Base-by-base conservation (phyloP, 2,888 invertebrate genomes). In the Yponomeuta evonymella region DNA sequence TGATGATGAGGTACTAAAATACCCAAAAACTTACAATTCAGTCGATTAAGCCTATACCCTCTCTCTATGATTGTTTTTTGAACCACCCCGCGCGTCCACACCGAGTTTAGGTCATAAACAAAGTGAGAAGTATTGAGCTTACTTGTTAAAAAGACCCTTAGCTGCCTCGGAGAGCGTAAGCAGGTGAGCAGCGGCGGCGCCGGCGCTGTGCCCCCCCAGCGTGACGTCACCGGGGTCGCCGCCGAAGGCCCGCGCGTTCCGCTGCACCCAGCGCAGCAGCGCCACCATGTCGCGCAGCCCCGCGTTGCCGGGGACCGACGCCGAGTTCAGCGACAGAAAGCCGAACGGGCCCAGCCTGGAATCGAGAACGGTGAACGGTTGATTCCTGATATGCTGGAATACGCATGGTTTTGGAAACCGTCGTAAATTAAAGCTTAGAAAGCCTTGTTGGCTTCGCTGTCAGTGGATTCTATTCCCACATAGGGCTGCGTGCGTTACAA, bases 161-260 rank as follows among this genome's bases (percentile, higher is more conserved):
- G 88, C 79, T 2, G 84, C 81, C n/a, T 81, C 77, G 0, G 88
- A 84, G 65, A 92, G 73, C 0, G 87, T 79, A 1, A 91, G 79
- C 48, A 91, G 70, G 72, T 92, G 91, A 1, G 83, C 84, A 5
- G 82, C 72, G 12, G 75, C 74, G 2, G 87, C 85, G 5, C 92
- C 91, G 6, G 90, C 89, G 79, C 92, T 92, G 75, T 92, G 90
- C 0, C 92, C 92, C 36, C 79, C 88, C 9, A 92, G 72, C 0
- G 92, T 92, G 71, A 92, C 84, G 71, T 86, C 79, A 58, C 80
- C 74, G 2, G 89, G 87, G 76, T 92, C 82, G 12, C 91, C 92
- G 2, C 92, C 91, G 73, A 92, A 92, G 23, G 74, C 70, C 0
- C 73, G 73, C 8, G 87, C 89, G 75, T 92, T 92, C 64, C 73